phyloP scores from a whole-genome alignment of 2,797 vertebrate genomes.

The Glyptemys insculpta region DNA sequence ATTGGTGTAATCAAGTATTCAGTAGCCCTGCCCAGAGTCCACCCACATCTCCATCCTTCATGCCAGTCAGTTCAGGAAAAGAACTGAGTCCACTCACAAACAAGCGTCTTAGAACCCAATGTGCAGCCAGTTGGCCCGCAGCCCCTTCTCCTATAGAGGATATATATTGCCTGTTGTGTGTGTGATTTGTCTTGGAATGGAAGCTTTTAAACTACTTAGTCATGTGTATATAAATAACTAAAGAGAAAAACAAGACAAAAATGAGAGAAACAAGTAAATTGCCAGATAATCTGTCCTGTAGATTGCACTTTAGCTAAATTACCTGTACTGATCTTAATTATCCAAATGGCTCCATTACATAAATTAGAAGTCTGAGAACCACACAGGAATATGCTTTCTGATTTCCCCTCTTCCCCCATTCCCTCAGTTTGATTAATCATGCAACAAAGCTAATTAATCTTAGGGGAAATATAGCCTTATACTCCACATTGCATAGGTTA shows the following conservation, averaged over 20 bases:
- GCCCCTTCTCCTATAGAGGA: neutral
- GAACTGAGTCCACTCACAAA: neutral
- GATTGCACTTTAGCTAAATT: slow-evolving; percentile 56
- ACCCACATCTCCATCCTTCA: neutral
- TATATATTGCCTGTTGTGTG: neutral
- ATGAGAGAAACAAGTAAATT: slow-evolving; percentile 15
- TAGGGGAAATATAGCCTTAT: neutral
- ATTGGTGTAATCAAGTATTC: neutral
- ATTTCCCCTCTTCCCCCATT: slow-evolving; percentile 12
- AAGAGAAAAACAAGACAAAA: neutral
- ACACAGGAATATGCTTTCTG: slow-evolving; percentile 18
- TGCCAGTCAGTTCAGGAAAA: neutral
- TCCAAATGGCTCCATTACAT: slow-evolving; percentile 59
- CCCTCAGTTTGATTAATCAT: slow-evolving; percentile 41
- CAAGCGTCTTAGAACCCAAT: accelerated
- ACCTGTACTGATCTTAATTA: slow-evolving; percentile 61
- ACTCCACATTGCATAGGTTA: neutral
- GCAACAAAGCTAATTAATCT: slow-evolving; percentile 56
- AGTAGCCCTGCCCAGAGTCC: neutral
- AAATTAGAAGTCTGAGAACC: slow-evolving; percentile 50
- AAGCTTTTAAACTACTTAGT: neutral
- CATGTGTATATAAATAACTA: slow-evolving; percentile 25
- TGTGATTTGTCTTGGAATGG: neutral
- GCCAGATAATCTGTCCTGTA: slow-evolving; percentile 34
- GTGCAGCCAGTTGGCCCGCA: neutral